Evolutionary conservation across 2,113 vertebrate genomes (phyloP).

Genomic region (Poecile atricapillus): DNA sequence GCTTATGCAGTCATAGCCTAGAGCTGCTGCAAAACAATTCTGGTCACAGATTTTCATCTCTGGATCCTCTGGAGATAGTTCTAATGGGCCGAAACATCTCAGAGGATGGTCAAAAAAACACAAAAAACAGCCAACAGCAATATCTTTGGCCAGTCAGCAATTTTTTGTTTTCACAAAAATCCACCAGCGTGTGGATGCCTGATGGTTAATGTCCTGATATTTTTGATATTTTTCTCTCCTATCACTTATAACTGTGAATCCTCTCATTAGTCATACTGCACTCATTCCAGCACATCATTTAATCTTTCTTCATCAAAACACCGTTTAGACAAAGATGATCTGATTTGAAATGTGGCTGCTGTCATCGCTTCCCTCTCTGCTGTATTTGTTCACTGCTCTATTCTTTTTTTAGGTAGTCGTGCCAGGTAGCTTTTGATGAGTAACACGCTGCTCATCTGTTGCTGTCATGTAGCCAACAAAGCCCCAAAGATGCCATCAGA

Average conservation of each 20-base stretch:
- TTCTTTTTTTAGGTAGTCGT: background rate
- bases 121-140: background rate
- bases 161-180: background rate
- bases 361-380: background rate
- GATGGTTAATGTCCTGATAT: background rate
- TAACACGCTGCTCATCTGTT: background rate
- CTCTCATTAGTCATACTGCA: slow-evolving; percentile 28
- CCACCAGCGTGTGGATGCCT: background rate
- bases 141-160: background rate
- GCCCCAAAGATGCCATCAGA: background rate
- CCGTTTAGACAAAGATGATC: slow-evolving; percentile 9
- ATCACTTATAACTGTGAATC: background rate
- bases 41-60: background rate
- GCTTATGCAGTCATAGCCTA: background rate
- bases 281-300: slow-evolving; percentile 33
- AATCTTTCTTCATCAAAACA: slow-evolving; percentile 34
- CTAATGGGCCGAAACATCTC: background rate
- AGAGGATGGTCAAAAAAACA: background rate
- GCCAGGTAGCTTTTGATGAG: slow-evolving; percentile 48
- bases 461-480: background rate
- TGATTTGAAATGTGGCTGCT: slow-evolving; percentile 12
- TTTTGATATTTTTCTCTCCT: background rate
- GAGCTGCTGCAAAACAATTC: background rate
- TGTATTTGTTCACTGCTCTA: background rate
- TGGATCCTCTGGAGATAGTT: background rate